phyloP scores from a whole-genome alignment of 2,888 invertebrate genomes.

The Drosophila nigricruria region DNA sequence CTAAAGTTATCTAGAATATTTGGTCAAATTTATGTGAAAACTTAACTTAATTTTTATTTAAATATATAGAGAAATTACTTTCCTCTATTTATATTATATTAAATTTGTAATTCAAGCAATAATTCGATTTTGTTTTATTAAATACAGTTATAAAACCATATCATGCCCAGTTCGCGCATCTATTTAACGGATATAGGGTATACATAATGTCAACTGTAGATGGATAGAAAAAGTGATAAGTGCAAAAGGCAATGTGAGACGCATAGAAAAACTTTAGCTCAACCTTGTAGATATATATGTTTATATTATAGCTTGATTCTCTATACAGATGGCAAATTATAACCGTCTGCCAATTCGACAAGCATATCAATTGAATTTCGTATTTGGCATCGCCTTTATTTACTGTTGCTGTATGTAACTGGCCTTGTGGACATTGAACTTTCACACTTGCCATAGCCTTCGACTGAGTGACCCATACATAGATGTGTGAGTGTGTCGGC shows the following conservation, averaged over 20 bases:
- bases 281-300: conserved; percentile 27
- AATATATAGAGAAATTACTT: too few species aligned
- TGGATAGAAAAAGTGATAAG: conserved; percentile 48
- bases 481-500: conserved; percentile 26
- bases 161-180: neutral
- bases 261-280: conserved; percentile 49
- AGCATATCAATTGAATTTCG: conserved; percentile 71
- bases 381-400: conserved; percentile 43
- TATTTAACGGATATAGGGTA: neutral
- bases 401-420: conserved; percentile 31
- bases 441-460: conserved; percentile 21
- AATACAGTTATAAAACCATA: neutral
- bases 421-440: conserved; percentile 47
- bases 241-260: conserved; percentile 35
- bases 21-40: too few species aligned
- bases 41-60: too few species aligned
- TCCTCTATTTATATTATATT: too few species aligned
- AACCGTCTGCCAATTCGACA: conserved; percentile 69
- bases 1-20: too few species aligned
- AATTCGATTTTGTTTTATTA: too few species aligned
- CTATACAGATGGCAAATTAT: conserved; percentile 63
- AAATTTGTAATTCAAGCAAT: too few species aligned
- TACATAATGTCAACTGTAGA: conserved; percentile 24
- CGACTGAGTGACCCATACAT: conserved; percentile 54
- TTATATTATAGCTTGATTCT: conserved; percentile 18